Evolutionary conservation across 2,888 invertebrate genomes (phyloP).

Genomic region (Nasonovia ribisnigri): DNA sequence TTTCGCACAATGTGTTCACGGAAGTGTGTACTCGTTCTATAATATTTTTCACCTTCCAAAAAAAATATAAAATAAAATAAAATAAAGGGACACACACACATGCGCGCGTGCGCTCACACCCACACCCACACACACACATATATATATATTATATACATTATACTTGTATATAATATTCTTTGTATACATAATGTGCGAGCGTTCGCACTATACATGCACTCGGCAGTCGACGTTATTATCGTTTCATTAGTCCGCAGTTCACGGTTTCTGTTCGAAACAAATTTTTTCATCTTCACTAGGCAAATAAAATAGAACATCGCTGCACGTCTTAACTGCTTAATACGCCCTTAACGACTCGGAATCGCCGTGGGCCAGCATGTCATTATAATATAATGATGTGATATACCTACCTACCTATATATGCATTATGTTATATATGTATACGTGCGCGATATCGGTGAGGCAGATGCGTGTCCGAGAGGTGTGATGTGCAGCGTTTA

Average conservation of each 20-base stretch:
- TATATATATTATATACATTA: neutral
- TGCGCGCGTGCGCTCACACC: neutral
- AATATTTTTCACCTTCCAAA: conserved; percentile 37
- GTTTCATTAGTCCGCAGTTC: conserved; percentile 52
- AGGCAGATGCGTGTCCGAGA: conserved; percentile 17
- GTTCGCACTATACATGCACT: neutral
- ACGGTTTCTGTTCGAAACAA: conserved; percentile 40
- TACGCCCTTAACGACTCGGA: conserved; percentile 38
- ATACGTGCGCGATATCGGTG: neutral
- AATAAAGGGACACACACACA: neutral
- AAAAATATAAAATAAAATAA: conserved; percentile 14
- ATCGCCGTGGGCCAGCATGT: neutral
- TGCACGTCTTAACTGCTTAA: conserved; percentile 29
- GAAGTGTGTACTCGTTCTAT: conserved; percentile 47
- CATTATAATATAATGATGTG: neutral
- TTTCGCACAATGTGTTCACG: conserved; percentile 61
- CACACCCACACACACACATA: too few species aligned
- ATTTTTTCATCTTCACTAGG: conserved; percentile 35
- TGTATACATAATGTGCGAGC: neutral
- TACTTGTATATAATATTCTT: neutral
- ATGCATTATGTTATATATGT: neutral
- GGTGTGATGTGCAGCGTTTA: conserved; percentile 24
- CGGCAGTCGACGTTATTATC: conserved; percentile 56
- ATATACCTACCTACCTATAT: neutral
- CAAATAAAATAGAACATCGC: neutral